These are phyloP conservation scores for Mythimna loreyi DNA, from an alignment of 2,888 invertebrate species.

Conservation along the genomic window DNA sequence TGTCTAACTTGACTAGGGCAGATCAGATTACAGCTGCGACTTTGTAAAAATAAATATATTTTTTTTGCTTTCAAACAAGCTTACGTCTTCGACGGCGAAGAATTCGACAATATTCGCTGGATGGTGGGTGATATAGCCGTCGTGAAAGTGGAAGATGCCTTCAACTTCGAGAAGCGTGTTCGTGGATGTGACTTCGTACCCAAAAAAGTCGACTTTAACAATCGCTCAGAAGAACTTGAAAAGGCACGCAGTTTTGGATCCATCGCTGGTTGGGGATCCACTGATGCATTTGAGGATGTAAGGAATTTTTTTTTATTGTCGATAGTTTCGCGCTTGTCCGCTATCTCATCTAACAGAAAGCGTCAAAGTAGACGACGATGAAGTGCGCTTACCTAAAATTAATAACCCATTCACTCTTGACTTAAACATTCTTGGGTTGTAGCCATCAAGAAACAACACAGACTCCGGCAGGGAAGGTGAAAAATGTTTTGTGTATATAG, in stretches of 20 bases:
- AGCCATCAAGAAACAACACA: too few relatives aligned
- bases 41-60: not conserved
- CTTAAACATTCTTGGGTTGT: too few relatives aligned
- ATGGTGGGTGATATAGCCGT: conserved; percentile 85
- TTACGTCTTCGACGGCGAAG: conserved; percentile 80
- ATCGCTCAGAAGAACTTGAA: conserved; percentile 72
- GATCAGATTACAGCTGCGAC: too few relatives aligned
- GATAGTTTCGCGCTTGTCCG: too few relatives aligned
- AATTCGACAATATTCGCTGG: conserved; percentile 85
- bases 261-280: conserved; percentile 84
- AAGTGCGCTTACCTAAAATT: too few relatives aligned
- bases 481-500: too few relatives aligned
- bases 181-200: conserved; percentile 84
- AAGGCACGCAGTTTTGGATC: conserved; percentile 69
- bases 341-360: too few relatives aligned
- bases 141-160: conserved; percentile 82
- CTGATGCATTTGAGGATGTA: conserved; percentile 73
- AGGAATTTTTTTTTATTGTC: conserved; percentile 44
- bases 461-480: too few relatives aligned
- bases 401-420: too few relatives aligned
- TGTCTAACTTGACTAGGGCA: too few relatives aligned
- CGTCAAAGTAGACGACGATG: too few relatives aligned
- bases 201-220: conserved; percentile 77
- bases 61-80: conserved; percentile 64
- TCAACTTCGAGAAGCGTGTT: conserved; percentile 79